A percentile compares a stretch with the other conserved stretches of the same genome.
phyloP scores from a whole-genome alignment of 2,113 vertebrate genomes.

The Bos indicus region DNA sequence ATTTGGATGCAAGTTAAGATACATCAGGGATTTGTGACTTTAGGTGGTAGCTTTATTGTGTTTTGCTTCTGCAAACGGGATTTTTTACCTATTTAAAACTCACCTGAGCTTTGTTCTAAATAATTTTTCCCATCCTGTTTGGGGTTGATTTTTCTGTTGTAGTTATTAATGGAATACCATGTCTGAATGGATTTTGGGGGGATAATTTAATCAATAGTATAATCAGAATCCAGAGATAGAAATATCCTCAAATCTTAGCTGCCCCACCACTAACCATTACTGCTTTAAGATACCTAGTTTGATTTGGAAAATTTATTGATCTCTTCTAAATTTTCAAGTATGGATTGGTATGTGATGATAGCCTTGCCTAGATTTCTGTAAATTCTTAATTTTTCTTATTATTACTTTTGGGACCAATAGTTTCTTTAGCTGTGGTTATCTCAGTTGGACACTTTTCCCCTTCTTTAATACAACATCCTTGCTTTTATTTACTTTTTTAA shows the following conservation, averaged over 20 bases:
- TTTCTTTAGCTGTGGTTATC: not conserved
- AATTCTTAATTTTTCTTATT: not conserved
- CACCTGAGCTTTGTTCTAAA: not conserved
- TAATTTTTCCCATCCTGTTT: not conserved
- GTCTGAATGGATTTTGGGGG: not conserved
- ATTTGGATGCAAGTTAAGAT: slow-evolving; percentile 21
- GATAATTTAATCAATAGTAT: not conserved
- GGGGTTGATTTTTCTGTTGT: not conserved
- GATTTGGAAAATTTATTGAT: not conserved
- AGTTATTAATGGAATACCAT: not conserved
- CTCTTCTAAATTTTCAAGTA: not conserved
- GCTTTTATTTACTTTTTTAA: not conserved
- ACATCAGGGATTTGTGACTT: not conserved
- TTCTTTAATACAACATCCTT: not conserved
- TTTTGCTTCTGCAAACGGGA: not conserved
- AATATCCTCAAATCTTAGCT: not conserved
- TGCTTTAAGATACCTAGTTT: not conserved
- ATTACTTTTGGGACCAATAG: not conserved
- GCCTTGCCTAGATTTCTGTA: not conserved
- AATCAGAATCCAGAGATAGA: not conserved
- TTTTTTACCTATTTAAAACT: slow-evolving; percentile 5
- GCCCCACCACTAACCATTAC: not conserved
- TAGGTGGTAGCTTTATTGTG: not conserved
- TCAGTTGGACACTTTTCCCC: not conserved
- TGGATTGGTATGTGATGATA: not conserved